Conservation (phyloP, 2,797 vertebrate species). For the Sebastes oblongus region DNA sequence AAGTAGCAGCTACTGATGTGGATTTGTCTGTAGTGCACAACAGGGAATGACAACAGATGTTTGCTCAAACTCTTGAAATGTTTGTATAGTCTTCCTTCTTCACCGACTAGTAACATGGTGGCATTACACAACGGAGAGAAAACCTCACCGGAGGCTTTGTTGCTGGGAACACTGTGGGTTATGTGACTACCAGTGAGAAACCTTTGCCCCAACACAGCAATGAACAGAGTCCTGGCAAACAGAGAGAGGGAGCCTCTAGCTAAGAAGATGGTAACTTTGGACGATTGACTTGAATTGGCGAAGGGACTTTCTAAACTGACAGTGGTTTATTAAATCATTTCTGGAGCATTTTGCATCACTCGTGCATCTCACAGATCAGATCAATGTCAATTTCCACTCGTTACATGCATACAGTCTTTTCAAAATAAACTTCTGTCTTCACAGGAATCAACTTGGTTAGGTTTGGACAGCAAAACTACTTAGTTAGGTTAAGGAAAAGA, state of each 20-base stretch:
- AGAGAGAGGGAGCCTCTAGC: background rate
- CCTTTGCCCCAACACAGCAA: background rate
- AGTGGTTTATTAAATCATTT: background rate
- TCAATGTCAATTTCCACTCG: too few relatives aligned
- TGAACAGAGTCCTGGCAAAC: background rate
- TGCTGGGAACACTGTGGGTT: background rate
- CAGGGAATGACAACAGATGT: constrained; percentile 33
- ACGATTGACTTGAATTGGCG: background rate
- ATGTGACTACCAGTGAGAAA: background rate
- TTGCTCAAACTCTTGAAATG: constrained; percentile 28
- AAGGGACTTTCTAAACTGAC: background rate
- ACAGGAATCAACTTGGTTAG: too few relatives aligned
- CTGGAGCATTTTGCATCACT: background rate
- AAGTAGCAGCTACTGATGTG: constrained; percentile 42
- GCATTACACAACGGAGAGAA: background rate
- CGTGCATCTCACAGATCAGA: background rate
- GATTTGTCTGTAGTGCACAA: constrained; percentile 22
- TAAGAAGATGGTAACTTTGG: background rate
- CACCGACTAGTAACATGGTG: background rate
- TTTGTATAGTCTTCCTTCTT: background rate
- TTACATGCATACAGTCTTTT: too few relatives aligned
- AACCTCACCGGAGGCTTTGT: background rate
- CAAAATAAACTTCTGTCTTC: too few relatives aligned
- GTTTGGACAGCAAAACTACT: accelerated
- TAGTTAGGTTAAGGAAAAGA: too few relatives aligned